Percentiles rank a stretch among this genome's conserved stretches.
phyloP scores from a whole-genome alignment of 1,140 invertebrate species.

The Danaus plexippus region DNA sequence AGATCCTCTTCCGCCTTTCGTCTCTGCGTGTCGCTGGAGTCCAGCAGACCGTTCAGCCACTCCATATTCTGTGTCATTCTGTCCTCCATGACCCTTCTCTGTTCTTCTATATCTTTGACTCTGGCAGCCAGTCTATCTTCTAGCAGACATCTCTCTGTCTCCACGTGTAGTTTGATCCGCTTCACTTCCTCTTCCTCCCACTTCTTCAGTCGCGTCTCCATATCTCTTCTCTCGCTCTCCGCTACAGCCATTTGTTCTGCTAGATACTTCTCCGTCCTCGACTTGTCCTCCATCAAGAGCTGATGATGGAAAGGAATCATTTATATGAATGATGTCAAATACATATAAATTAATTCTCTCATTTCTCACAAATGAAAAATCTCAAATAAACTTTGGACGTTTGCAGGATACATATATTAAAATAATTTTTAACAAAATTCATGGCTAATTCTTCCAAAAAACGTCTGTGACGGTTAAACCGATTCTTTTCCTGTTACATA shows the following conservation, averaged over 20 bases:
- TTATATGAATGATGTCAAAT: not conserved
- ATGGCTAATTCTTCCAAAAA: too few relatives aligned
- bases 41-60: slow-evolving; percentile 27
- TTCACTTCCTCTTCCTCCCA: slow-evolving; percentile 37
- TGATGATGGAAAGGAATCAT: slow-evolving; percentile 12
- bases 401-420: too few relatives aligned
- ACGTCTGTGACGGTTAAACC: too few relatives aligned
- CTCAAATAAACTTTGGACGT: too few relatives aligned
- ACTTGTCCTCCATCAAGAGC: slow-evolving; percentile 29
- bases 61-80: slow-evolving; percentile 20
- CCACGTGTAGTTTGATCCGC: slow-evolving; percentile 27
- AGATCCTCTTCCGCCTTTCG: slow-evolving; percentile 18
- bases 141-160: slow-evolving; percentile 24
- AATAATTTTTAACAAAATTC: too few relatives aligned
- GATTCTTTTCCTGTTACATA: too few relatives aligned
- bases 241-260: slow-evolving; percentile 27
- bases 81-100: slow-evolving; percentile 27
- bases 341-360: too few relatives aligned
- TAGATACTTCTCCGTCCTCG: slow-evolving; percentile 26
- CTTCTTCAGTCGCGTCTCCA: slow-evolving; percentile 27
- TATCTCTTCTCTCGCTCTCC: slow-evolving; percentile 35
- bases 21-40: slow-evolving; percentile 18
- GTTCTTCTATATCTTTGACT: slow-evolving; percentile 25
- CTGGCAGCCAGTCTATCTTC: slow-evolving; percentile 28
- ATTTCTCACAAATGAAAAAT: too few relatives aligned